A percentile compares a stretch with the other conserved stretches of the same genome.
These are phyloP conservation scores for Brevimyrus niger DNA, from an alignment of 2,113 vertebrate genomes.

Conservation along the genomic window DNA sequence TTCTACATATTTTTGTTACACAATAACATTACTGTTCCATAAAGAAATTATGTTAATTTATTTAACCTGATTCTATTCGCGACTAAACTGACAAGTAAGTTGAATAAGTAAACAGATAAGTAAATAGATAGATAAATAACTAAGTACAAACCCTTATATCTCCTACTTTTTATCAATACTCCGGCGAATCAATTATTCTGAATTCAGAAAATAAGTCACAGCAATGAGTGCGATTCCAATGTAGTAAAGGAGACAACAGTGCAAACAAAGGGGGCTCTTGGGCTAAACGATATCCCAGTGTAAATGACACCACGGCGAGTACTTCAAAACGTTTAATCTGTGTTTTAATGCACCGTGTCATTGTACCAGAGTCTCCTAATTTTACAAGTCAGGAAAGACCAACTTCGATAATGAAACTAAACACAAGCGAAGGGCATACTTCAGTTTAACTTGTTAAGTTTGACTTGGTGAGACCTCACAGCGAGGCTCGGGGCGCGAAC, in stretches of 20 bases:
- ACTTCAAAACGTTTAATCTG: constrained; percentile 4
- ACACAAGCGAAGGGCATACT: constrained; percentile 3
- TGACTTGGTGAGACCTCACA: background rate
- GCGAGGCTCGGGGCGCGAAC: background rate
- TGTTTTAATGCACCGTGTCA: constrained; percentile 4
- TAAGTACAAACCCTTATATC: background rate
- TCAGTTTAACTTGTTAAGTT: background rate
- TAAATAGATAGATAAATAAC: background rate
- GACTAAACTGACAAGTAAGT: background rate
- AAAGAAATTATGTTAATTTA: background rate
- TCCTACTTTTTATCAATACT: background rate
- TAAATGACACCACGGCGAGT: background rate
- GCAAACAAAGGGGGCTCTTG: background rate
- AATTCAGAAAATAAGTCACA: background rate
- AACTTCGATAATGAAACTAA: background rate
- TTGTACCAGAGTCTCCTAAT: background rate
- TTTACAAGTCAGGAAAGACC: constrained; percentile 12
- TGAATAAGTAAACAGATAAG: background rate
- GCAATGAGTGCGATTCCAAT: background rate
- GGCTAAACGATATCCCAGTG: background rate
- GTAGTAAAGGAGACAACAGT: background rate
- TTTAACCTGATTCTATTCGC: background rate
- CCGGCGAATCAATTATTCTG: constrained; percentile 1
- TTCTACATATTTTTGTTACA: background rate
- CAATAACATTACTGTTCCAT: background rate